A percentile compares a stretch with the other conserved stretches of the same genome.
Evolutionary conservation across 30 jellyfish, hydroid and myxozoan species (phyloP).

Genomic region (Haliclystus octoradiatus): DNA sequence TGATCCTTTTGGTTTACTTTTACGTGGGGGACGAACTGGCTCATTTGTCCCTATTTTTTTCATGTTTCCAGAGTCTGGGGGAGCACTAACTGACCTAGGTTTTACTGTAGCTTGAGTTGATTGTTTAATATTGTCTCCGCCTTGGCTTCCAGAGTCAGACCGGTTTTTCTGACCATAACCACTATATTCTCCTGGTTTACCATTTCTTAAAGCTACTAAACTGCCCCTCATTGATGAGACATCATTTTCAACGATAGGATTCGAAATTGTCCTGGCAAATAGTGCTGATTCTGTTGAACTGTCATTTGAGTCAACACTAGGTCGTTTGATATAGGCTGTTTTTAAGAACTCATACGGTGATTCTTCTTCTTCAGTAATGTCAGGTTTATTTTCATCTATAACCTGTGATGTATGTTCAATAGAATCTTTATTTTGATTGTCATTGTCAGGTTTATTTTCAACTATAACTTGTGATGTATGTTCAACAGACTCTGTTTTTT

Average conservation of each 20-base stretch:
- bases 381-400: not conserved
- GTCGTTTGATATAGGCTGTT: not conserved
- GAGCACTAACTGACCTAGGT: not conserved
- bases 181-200: conserved; percentile 89
- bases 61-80: conserved; percentile 7
- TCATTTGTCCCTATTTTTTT: conserved; percentile 2
- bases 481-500: not conserved
- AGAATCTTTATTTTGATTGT: not conserved
- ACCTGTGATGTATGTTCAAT: no score
- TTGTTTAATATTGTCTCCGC: not conserved
- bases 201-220: conserved; percentile 72
- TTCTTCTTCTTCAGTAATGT: not conserved
- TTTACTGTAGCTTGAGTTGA: not conserved
- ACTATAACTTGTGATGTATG: not conserved
- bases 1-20: conserved; percentile 28
- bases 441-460: not conserved
- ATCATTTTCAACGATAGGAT: not conserved
- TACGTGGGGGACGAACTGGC: conserved; percentile 59
- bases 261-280: not conserved
- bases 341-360: not conserved
- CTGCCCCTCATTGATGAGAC: conserved; percentile 36
- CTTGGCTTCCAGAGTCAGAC: not conserved
- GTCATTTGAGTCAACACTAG: not conserved
- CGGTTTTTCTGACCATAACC: conserved; percentile 33
- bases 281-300: no score